phyloP scores from a whole-genome alignment of 2,113 vertebrate genomes.

The Rhodinocichla rosea region DNA sequence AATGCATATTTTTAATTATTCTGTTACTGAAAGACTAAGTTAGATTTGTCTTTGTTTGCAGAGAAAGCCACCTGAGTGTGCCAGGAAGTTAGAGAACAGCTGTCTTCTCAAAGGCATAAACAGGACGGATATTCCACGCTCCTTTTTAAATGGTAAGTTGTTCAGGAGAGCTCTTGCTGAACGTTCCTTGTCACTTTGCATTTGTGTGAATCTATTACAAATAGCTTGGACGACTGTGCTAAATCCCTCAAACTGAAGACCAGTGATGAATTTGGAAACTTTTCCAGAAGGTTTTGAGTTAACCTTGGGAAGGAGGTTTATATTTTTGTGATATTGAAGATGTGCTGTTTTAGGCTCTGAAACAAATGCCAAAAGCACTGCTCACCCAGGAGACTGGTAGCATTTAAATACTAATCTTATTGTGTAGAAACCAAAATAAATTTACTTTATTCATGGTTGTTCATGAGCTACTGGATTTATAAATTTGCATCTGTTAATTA shows the following conservation, averaged over 20 bases:
- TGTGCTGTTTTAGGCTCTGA: neutral
- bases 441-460: neutral
- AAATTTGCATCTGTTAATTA: conserved; percentile 49
- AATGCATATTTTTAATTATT: neutral
- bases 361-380: neutral
- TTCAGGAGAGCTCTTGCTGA: neutral
- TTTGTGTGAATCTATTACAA: neutral
- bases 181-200: neutral
- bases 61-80: neutral
- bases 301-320: neutral
- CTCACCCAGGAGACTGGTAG: neutral
- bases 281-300: neutral
- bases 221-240: neutral
- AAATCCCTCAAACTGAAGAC: neutral
- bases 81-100: neutral
- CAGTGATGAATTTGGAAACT: neutral
- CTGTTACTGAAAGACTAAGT: neutral
- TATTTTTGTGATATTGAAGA: neutral
- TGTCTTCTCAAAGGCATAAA: neutral
- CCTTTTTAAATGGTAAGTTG: conserved; percentile 38
- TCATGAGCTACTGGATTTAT: neutral
- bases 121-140: neutral
- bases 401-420: neutral
- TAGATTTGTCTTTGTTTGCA: conserved; percentile 19
- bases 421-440: neutral